phyloP scores from a whole-genome alignment of 2,797 vertebrate genomes.

The Hippopotamyrus pictus region DNA sequence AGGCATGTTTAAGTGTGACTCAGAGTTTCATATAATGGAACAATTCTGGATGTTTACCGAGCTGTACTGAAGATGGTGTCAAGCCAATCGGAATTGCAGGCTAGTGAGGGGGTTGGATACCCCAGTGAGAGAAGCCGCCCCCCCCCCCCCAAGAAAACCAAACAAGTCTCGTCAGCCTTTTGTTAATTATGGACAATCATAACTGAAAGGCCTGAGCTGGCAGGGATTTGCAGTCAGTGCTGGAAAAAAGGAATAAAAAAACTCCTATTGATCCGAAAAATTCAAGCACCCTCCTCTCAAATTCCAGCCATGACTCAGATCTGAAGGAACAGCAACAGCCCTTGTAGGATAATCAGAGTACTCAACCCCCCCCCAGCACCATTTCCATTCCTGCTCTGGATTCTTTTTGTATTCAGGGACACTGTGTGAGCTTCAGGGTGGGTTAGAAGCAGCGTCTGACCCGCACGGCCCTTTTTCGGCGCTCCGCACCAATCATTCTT shows the following conservation, averaged over 20 bases:
- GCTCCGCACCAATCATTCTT: background rate
- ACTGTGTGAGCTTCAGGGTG: background rate
- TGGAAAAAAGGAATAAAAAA: background rate
- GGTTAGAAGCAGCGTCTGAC: background rate
- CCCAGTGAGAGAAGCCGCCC: background rate
- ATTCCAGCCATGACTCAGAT: constrained; percentile 36
- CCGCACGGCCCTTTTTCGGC: background rate
- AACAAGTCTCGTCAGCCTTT: background rate
- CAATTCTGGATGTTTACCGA: background rate
- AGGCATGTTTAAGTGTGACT: background rate
- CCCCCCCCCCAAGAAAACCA: background rate
- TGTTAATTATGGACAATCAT: background rate
- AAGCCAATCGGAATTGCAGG: background rate
- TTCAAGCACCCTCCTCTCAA: constrained; percentile 16
- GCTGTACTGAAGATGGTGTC: background rate
- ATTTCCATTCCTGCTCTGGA: background rate
- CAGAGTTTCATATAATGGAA: background rate
- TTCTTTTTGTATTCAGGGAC: background rate
- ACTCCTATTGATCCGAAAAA: constrained; percentile 1
- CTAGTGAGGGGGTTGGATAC: background rate
- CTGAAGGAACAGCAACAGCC: constrained; percentile 39
- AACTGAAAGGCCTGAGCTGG: background rate
- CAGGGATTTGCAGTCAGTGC: background rate
- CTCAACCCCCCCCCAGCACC: constrained; percentile 35
- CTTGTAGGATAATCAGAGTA: constrained; percentile 46